A percentile compares a stretch with the other conserved stretches of the same genome.
These are phyloP conservation scores for Astyanax mexicanus DNA, from an alignment of 2,797 vertebrate species.

Conservation along the genomic window DNA sequence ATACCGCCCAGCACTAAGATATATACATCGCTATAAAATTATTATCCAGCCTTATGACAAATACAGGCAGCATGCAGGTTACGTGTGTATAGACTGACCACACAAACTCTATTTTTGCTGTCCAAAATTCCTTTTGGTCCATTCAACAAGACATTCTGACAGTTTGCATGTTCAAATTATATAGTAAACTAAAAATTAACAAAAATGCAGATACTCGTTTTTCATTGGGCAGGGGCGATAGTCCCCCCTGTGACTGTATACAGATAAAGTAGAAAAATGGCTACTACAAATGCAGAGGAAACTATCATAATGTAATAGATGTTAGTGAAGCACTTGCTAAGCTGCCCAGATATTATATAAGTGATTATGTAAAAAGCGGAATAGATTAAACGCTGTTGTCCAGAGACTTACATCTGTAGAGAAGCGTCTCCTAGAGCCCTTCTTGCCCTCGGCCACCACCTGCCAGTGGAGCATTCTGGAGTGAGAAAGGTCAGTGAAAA, in stretches of 20 bases:
- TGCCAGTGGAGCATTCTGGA: slow-evolving; percentile 95
- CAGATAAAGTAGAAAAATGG: background rate
- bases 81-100: too few species aligned
- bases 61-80: too few species aligned
- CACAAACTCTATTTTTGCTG: too few species aligned
- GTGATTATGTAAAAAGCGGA: background rate
- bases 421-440: slow-evolving; percentile 85
- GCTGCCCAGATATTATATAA: background rate
- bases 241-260: background rate
- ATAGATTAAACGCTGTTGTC: background rate
- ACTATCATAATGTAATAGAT: background rate
- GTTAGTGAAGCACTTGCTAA: background rate
- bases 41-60: too few species aligned
- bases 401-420: slow-evolving; percentile 73
- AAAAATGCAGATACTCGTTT: too few species aligned
- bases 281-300: background rate
- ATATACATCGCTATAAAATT: too few species aligned
- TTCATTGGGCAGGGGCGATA: too few species aligned
- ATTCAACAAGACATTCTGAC: too few species aligned
- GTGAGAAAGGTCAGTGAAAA: slow-evolving; percentile 89
- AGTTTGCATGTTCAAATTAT: too few species aligned
- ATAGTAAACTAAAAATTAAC: too few species aligned
- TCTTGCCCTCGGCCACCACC: slow-evolving; percentile 89
- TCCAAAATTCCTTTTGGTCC: too few species aligned
- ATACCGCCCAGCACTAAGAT: too few species aligned